phyloP scores from a whole-genome alignment of 2,888 invertebrate genomes.

The Isoperla grammatica region DNA sequence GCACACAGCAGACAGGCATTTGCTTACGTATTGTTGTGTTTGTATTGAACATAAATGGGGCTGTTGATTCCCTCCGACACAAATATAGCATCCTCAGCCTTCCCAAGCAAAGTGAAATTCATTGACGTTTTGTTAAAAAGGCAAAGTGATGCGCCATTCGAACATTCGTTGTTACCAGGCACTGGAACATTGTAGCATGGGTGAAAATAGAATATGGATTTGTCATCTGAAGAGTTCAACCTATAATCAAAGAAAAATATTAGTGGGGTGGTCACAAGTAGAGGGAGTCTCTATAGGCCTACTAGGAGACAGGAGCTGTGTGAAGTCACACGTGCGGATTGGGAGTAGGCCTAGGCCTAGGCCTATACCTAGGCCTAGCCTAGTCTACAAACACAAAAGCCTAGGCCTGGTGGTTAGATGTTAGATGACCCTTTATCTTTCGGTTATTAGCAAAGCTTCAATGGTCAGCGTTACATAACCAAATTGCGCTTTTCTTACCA shows the following conservation, averaged over 20 bases:
- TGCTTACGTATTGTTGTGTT: conserved; percentile 18
- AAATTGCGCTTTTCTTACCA: not conserved
- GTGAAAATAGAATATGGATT: conserved; percentile 40
- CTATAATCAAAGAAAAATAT: conserved; percentile 22
- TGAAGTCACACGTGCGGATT: not conserved
- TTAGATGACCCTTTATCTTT: too few relatives aligned
- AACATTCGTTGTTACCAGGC: conserved; percentile 8
- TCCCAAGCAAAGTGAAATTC: conserved; percentile 33
- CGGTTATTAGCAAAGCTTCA: too few relatives aligned
- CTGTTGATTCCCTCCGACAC: not conserved
- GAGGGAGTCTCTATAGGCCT: too few relatives aligned
- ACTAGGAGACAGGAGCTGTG: too few relatives aligned
- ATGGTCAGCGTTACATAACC: not conserved
- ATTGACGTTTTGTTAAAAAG: not conserved
- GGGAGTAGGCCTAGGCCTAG: too few relatives aligned
- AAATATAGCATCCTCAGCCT: conserved; percentile 32
- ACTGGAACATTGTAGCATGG: conserved; percentile 39
- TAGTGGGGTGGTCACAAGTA: conserved; percentile 31
- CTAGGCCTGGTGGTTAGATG: too few relatives aligned
- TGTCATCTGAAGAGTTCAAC: conserved; percentile 20
- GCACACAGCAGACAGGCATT: too few relatives aligned
- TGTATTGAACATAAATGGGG: conserved; percentile 5
- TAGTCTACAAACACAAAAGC: too few relatives aligned
- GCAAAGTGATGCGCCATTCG: conserved; percentile 31
- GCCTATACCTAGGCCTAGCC: too few relatives aligned